These are phyloP conservation scores for Acanthaster planci DNA, from an alignment of 35 echinoderm and acorn worm species.

Conservation along the genomic window DNA sequence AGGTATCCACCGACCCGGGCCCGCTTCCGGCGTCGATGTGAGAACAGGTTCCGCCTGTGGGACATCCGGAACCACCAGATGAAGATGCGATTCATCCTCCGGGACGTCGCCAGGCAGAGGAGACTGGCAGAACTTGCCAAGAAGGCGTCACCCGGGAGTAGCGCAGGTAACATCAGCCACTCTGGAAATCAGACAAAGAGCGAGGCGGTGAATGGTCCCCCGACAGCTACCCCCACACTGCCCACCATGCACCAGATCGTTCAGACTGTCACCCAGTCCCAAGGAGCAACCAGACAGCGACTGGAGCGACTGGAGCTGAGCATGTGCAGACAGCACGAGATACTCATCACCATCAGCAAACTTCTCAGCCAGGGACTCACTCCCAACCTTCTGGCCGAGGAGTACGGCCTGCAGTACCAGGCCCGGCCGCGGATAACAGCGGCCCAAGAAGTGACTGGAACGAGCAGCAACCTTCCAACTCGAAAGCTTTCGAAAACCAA, in stretches of 20 bases:
- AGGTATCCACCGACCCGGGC: conserved; percentile 1
- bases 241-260: neutral
- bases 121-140: neutral
- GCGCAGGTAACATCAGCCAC: too few species aligned
- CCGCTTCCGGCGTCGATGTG: neutral
- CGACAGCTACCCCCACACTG: too few species aligned
- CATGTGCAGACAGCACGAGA: neutral
- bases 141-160: too few species aligned
- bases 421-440: neutral
- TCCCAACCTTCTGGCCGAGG: neutral
- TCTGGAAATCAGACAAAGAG: too few species aligned
- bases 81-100: conserved; percentile 11
- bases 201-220: too few species aligned
- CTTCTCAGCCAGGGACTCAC: neutral
- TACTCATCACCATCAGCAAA: conserved; percentile 7
- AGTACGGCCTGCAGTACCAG: neutral
- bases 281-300: neutral
- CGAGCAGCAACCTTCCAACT: too few species aligned
- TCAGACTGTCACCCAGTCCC: neutral
- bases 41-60: neutral
- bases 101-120: neutral
- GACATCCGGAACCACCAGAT: neutral
- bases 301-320: neutral
- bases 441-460: neutral
- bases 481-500: too few species aligned